Evolutionary conservation across 2,113 vertebrate genomes (phyloP), one percentile per base, ranked within the genome.

Genomic region (Zosterops lateralis): DNA sequence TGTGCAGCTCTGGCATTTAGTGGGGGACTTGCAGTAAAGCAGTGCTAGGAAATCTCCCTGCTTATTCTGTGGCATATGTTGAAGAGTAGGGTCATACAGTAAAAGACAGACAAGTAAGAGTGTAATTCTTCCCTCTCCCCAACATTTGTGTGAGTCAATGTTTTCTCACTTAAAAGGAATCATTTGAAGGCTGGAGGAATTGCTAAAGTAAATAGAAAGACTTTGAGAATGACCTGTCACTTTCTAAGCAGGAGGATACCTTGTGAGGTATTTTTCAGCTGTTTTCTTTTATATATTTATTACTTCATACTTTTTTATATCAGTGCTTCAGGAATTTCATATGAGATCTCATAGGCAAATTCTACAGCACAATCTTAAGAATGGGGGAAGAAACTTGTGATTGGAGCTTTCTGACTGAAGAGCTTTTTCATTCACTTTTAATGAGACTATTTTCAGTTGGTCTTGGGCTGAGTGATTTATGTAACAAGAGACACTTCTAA

Each of bases 351-450:
- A 1, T 10, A 60, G 70, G 18, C 26, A 61, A 36, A 68, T 86
- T 80, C 17, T 66, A 26, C 17, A 42, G 34, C 21, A 21, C 5
- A 28, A 0, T 80, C 14, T 45, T 74, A 29, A 90, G 10, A 68
- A 24, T 26, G 25, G 22, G 25, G 6, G 7, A 58, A 54, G 58
- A 62, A 95, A 58, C 34, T 89, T 61, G 31, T 68, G 28, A 61
- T 91, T 47, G 67, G 45, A 76, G 34, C 40, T 44, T 94, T 82
- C 58, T 92, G 85, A 28, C 50, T 51, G 72, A 83, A 77, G 32
- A 70, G 54, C 20, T 70, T 95, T 94, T 77, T 80, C 72, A 74
- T 94, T 90, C 47, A 60, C 64, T 93, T 93, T 71, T 90, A 62
- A 76, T 80, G 79, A 94, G 47, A 14, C 58, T 62, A 5, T 92